Evolutionary conservation across 2,797 vertebrate species (phyloP).

Genomic region (Lepus townsendii): DNA sequence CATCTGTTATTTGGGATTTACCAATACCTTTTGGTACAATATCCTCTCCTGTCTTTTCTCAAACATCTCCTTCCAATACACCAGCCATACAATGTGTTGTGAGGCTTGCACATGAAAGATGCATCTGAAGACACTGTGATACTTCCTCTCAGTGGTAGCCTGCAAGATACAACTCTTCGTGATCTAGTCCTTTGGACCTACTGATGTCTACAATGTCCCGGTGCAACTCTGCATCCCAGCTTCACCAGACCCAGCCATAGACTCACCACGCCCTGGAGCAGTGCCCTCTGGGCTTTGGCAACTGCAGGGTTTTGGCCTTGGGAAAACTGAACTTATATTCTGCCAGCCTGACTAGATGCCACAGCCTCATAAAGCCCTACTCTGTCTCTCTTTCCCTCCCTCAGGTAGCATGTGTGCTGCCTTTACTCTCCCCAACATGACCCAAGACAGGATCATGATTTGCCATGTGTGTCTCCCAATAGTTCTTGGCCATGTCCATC

Average conservation of each 20-base stretch:
- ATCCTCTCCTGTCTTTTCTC: neutral
- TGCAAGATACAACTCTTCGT: neutral
- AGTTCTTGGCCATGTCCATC: neutral
- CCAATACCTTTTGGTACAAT: neutral
- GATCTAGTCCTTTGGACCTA: neutral
- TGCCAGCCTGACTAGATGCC: neutral
- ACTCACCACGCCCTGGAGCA: neutral
- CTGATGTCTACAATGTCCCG: neutral
- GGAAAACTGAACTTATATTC: neutral
- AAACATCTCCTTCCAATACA: neutral
- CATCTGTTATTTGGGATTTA: neutral
- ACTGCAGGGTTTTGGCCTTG: neutral
- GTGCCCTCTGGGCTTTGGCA: neutral
- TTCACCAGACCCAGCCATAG: neutral
- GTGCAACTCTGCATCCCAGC: neutral
- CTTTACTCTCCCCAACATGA: neutral
- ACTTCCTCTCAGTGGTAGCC: neutral
- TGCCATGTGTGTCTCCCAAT: neutral
- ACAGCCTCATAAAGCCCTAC: neutral
- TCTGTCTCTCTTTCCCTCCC: neutral
- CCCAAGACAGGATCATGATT: fast-evolving
- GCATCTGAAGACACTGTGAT: neutral
- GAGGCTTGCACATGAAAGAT: neutral
- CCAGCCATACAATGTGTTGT: neutral
- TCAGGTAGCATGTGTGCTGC: too few species aligned